Percentiles rank a stretch among this genome's conserved stretches.
Evolutionary conservation across 2,888 invertebrate genomes (phyloP).

Genomic region (Crioceris asparagi): DNA sequence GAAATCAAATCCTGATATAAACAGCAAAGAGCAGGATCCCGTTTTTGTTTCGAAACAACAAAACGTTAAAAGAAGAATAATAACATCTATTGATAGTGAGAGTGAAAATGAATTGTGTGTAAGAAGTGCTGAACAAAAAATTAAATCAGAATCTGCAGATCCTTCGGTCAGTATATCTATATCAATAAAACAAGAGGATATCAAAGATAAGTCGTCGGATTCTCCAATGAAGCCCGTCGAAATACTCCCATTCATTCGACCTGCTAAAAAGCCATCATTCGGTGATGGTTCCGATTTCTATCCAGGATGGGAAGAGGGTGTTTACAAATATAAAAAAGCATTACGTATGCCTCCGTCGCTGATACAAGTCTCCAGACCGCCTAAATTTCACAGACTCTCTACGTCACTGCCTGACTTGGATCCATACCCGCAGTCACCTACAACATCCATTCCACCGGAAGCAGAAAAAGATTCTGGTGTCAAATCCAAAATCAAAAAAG

Average conservation of each 20-base stretch:
- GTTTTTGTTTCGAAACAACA: conserved; percentile 16
- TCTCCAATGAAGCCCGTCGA: conserved; percentile 9
- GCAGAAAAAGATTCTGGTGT: conserved; percentile 29
- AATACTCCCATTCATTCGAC: conserved; percentile 27
- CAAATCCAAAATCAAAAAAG: conserved; percentile 25
- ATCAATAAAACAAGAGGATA: conserved; percentile 3
- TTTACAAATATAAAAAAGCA: conserved; percentile 72
- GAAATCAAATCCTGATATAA: conserved; percentile 4
- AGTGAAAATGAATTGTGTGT: conserved; percentile 34
- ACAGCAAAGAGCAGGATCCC: conserved; percentile 14
- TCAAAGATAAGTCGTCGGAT: conserved; percentile 6
- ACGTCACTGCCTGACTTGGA: conserved; percentile 71
- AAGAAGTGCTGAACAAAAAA: conserved; percentile 10
- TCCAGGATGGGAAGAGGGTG: conserved; percentile 75
- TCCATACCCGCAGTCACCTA: conserved; percentile 60
- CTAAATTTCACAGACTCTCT: conserved; percentile 56
- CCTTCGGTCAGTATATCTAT: not conserved
- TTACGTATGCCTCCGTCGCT: conserved; percentile 70
- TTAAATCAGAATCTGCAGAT: conserved; percentile 2
- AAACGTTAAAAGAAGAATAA: conserved; percentile 20
- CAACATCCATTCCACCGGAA: conserved; percentile 53
- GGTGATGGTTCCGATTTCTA: conserved; percentile 62
- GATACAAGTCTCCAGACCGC: conserved; percentile 68
- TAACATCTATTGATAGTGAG: conserved; percentile 30
- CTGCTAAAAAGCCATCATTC: conserved; percentile 48